Evolutionary conservation across 2,888 invertebrate species (phyloP), one percentile per base, ranked within the genome.

Genomic region (Sylvicola cinctus): DNA sequence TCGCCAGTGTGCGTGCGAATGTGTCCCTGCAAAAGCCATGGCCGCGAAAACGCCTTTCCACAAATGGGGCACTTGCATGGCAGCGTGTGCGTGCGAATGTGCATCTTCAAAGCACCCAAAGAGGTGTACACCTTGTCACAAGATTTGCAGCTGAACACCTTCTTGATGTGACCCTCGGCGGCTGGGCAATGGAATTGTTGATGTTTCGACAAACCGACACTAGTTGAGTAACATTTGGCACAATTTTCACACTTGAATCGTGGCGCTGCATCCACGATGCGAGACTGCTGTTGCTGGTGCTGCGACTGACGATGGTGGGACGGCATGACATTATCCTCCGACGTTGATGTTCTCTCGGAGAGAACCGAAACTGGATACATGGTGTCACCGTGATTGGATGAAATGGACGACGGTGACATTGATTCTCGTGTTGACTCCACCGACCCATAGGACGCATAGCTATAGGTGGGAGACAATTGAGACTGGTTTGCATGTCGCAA

Each of bases 1-100:
- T 96, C 95, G 0, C 93, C 95, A 0, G 95, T 95, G 61, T 96
- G 95, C 0, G 95, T 96, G 33, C 95, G 68, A 47, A 95, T 87
- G 63, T 96, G 95, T 1, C 95, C 95, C 60, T 96, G 95, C 15
- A 96, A 68, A 33, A 96, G 62, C 95, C 95, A 96, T 3, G 95
- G 95, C 11, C 95, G 66, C 20, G 90, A 90, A 63, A 96, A 96
- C 4, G 93, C 90, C 53, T 96, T 96, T 20, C 93, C 93, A 53
- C 95, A 96, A 30, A 91, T 66, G 45, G 83, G 78, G 50, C 96
- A 96, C 59, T 91, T 91, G 67, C 93, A 95, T 11, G 95, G 95
- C 46, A 95, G 60, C 3, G 95, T 96, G 60, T 96, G 96, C 4
- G 95, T 96, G 41, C 95, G 71, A 45, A 95, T 95, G 62, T 96